Base-by-base conservation (phyloP, 37 sponge, comb jelly and placozoan genomes). In the Chondrosia reniformis region DNA sequence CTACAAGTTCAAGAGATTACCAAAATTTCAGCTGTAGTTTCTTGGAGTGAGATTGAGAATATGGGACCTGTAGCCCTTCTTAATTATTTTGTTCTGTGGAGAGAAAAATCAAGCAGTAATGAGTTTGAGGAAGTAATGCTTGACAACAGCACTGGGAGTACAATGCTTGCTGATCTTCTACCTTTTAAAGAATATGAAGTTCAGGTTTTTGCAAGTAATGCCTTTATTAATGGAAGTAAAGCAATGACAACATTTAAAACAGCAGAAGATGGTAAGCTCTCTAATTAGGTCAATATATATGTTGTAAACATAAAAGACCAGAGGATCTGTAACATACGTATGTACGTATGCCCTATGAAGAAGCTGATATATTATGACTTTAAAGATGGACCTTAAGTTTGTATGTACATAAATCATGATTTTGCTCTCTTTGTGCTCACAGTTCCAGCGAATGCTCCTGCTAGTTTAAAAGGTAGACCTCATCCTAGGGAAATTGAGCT, bases 401-500 rank as follows among this genome's bases (percentile, higher is more conserved):
- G n/a, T n/a, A n/a, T n/a, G n/a, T n/a, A n/a, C n/a, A n/a, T n/a
- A n/a, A n/a, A n/a, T n/a, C n/a, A n/a, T n/a, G n/a, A n/a, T n/a
- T 49, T 17, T 49, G 12, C 54, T 17, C 54, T 49, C 17, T 17
- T 17, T 49, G 15, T 17, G 15, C 54, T 19, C 54, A 49, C 43
- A 69, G 72, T 19, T 3, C 72, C 72, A 69, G 43, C n/a, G 7
- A 69, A 69, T 6, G 25, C 72, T 7, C 72, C 72, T 5, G 24
- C n/a, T 22, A 34, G 42, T 25, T 25, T 69, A 7, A 17, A 21
- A 21, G 72, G 44, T 40, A 41, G 41, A 10, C 72, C 72, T 0
- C 72, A 69, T 69, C 44, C 40, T 44, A 69, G 24, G 17, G 36
- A 34, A 39, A 24, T 69, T 19, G 43, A 69, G 72, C 72, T 69